Evolutionary conservation across 2,113 vertebrate species (phyloP).

Genomic region (Gavia stellata): DNA sequence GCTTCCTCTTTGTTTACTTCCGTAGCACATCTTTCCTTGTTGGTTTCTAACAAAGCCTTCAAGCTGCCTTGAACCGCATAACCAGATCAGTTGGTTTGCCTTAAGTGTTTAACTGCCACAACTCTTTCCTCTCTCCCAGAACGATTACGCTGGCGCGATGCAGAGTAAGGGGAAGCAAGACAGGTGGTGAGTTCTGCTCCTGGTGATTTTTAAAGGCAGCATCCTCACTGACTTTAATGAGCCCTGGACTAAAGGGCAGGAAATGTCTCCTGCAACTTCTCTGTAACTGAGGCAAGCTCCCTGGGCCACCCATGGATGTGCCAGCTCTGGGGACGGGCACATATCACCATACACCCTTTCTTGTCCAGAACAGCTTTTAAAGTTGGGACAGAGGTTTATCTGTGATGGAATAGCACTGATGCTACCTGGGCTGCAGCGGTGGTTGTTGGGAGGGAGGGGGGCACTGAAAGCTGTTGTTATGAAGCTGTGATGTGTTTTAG

Average conservation of each 20-base stretch:
- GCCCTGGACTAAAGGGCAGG: neutral
- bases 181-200: neutral
- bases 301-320: neutral
- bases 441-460: neutral
- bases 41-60: neutral
- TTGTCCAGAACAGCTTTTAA: neutral
- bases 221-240: neutral
- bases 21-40: neutral
- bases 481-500: neutral
- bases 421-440: neutral
- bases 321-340: neutral
- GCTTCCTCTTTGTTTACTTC: neutral
- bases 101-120: neutral
- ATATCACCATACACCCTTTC: neutral
- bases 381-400: neutral
- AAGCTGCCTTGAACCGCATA: neutral
- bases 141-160: fast-evolving
- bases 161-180: neutral
- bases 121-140: neutral
- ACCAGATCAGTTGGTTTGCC: neutral
- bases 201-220: neutral
- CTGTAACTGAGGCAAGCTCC: neutral
- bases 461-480: neutral
- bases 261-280: neutral
- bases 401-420: neutral